Conservation (phyloP, 2,797 vertebrate genomes). For the Pseudocheirus occidentalis region DNA sequence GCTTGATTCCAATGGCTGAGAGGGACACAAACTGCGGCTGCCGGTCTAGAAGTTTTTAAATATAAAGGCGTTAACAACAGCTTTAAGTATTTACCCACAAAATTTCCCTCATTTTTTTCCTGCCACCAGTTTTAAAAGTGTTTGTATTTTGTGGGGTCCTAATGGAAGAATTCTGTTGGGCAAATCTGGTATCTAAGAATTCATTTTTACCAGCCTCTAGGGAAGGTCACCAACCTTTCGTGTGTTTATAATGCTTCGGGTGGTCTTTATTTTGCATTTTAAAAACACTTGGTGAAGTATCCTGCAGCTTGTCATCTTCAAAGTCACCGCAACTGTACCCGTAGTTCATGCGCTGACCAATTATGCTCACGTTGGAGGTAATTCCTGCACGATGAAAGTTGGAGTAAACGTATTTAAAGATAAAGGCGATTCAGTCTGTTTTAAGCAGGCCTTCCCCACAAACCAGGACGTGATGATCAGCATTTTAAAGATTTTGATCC, state of each 20-base stretch:
- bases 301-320: conserved; percentile 81
- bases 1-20: not conserved
- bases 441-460: conserved; percentile 34
- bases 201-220: conserved; percentile 44
- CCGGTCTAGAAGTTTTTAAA: not conserved
- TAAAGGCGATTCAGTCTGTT: conserved; percentile 32
- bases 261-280: conserved; percentile 84
- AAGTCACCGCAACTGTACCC: conserved; percentile 83
- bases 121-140: not conserved
- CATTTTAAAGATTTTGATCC: conserved; percentile 42
- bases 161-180: conserved; percentile 46
- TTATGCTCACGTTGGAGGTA: conserved; percentile 84
- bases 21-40: not conserved
- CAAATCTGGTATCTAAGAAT: conserved; percentile 51
- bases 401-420: conserved; percentile 52
- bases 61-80: conserved; percentile 9
- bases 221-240: conserved; percentile 87
- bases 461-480: conserved; percentile 47
- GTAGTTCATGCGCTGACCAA: conserved; percentile 87
- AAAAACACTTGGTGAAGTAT: conserved; percentile 72
- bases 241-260: conserved; percentile 84
- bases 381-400: conserved; percentile 77
- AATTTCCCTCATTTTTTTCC: conserved; percentile 5
- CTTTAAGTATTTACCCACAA: conserved; percentile 5
- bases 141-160: conserved; percentile 44